Evolutionary conservation across 2,797 vertebrate genomes (phyloP), one percentile per base, ranked within the genome.

Genomic region (Chelon labrosus): DNA sequence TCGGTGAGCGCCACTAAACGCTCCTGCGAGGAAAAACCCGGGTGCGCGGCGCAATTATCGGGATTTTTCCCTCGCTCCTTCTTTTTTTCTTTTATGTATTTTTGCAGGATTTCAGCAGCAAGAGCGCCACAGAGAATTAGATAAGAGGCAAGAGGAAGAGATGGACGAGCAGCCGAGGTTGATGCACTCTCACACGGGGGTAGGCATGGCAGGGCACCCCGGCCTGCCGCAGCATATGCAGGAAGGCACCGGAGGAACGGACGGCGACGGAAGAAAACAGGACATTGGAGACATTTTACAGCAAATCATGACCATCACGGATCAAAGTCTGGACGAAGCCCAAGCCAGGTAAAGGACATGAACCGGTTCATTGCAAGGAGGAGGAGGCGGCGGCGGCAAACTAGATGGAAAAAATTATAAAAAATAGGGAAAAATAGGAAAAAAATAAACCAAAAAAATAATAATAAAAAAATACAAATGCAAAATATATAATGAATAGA

Each of bases 281-380:
- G 97, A 99, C 96, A 98, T 99, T 85, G 97, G 97, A 93, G 97
- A 99, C 96, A 99, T 98, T 94, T 95, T 98, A 92, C 97, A 98
- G 94, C 97, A 98, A 90, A 99, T 99, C 75, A 99, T 99, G 97
- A 98, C 97, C 95, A 99, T 98, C 94, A 99, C 97, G 63, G 97
- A 99, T 85, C 97, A 99, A 93, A 99, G 97, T 94, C 95, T 99
- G 96, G 97, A 99, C 77, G 97, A 99, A 90, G 97, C 97, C 72
- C 97, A 99, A 94, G 97, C 97, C 95, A 98, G 97, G 97, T 98
- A 95, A 91, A 65, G 10, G 9, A 69, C 3, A 12, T 20, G 42
- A 17, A 47, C 47, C 37, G 14, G n/a, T 5, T 7, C 42, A 8
- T 50, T 39, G 73, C 16, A 47, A 62, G 54, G 42, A 47, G 46